Percentiles rank a stretch among this genome's conserved stretches.
Evolutionary conservation across 2,797 vertebrate species (phyloP).

Genomic region (Tinamus major): DNA sequence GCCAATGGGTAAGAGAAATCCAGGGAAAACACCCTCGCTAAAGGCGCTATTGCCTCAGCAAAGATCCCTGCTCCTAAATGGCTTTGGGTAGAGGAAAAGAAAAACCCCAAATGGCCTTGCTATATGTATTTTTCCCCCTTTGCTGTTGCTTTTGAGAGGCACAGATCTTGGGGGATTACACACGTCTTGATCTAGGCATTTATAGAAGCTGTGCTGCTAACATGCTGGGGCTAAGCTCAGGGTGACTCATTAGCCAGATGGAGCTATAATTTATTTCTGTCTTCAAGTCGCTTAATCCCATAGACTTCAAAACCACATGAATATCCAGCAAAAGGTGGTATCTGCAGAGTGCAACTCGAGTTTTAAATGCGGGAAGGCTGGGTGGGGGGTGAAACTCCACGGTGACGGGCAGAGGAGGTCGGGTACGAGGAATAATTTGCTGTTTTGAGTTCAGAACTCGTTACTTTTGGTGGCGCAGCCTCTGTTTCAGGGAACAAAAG

Average conservation of each 20-base stretch:
- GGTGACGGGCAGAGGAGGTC: background rate
- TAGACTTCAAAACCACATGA: constrained; percentile 28
- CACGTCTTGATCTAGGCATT: background rate
- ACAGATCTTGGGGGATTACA: background rate
- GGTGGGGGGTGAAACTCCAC: background rate
- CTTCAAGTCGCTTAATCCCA: constrained; percentile 38
- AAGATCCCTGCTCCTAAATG: background rate
- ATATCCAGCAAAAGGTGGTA: background rate
- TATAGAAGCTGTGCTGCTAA: background rate
- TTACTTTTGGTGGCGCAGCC: background rate
- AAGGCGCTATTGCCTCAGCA: background rate
- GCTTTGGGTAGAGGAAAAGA: background rate
- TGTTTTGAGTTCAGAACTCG: background rate
- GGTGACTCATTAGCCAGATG: constrained; percentile 62
- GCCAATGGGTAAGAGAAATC: background rate
- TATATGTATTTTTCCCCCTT: background rate
- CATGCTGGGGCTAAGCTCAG: background rate
- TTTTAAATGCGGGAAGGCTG: background rate
- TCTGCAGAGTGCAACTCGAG: background rate
- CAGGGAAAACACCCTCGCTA: constrained; percentile 12
- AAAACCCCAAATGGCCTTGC: background rate
- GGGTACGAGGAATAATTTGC: background rate
- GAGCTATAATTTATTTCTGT: constrained; percentile 54
- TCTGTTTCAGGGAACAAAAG: constrained; percentile 30
- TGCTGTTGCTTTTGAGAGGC: background rate